These are phyloP conservation scores for Araneus ventricosus DNA, from an alignment of 1,140 invertebrate species.

Conservation along the genomic window DNA sequence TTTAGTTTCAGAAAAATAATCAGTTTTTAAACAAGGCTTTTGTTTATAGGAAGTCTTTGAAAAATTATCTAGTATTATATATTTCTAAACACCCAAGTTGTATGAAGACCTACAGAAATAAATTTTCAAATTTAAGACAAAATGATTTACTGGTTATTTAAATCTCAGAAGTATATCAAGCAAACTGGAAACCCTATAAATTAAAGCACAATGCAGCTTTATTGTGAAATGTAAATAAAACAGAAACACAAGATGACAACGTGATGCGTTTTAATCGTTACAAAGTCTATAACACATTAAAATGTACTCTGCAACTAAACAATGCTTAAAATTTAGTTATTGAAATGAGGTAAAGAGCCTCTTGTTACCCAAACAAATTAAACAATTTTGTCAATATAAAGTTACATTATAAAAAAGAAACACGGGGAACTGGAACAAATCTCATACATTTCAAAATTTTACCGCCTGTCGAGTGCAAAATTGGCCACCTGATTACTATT, in stretches of 20 bases:
- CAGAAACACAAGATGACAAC: conserved; percentile 22
- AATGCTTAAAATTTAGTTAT: conserved; percentile 68
- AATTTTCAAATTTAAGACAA: no score
- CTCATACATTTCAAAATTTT: background rate
- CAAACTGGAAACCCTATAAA: no score
- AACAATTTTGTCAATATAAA: conserved; percentile 5
- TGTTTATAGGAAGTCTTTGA: no score
- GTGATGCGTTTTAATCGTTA: conserved; percentile 55
- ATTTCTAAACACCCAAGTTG: no score
- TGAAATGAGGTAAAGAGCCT: conserved; percentile 13
- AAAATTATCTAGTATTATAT: no score
- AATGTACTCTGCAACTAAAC: conserved; percentile 62
- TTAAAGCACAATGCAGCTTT: background rate
- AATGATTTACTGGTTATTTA: no score
- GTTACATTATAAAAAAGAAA: background rate
- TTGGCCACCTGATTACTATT: background rate
- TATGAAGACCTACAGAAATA: no score
- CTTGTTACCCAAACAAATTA: background rate
- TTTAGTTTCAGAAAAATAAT: no score
- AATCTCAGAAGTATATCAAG: no score
- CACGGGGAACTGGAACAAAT: background rate
- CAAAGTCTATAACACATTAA: conserved; percentile 72
- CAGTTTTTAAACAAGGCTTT: no score
- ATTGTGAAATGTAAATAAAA: background rate
- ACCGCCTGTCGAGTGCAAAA: background rate